Percentiles rank a stretch among this genome's conserved stretches.
These are phyloP conservation scores for Pelobates fuscus DNA, from an alignment of 2,113 vertebrate genomes.

Conservation along the genomic window DNA sequence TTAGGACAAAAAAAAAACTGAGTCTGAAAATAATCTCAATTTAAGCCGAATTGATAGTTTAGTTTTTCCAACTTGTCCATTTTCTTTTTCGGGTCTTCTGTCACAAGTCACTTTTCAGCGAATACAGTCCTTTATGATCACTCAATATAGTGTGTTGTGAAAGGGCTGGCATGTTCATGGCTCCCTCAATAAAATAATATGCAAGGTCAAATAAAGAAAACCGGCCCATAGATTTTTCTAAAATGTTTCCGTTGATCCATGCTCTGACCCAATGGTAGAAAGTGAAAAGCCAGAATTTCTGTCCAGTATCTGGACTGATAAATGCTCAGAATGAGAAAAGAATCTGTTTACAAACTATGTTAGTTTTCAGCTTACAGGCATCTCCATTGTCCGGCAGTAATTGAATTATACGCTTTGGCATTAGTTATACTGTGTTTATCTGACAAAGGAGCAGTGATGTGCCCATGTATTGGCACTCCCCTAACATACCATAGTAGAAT, in stretches of 20 bases:
- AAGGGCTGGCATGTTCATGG: too few species aligned
- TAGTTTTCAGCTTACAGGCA: not conserved
- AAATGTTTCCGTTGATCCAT: too few species aligned
- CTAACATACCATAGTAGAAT: not conserved
- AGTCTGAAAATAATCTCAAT: too few species aligned
- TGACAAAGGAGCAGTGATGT: not conserved
- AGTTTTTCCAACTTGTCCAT: too few species aligned
- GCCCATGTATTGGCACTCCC: not conserved
- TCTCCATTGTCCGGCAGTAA: not conserved
- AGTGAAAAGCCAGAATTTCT: not conserved
- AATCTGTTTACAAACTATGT: not conserved
- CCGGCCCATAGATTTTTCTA: not conserved
- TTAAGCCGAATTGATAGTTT: too few species aligned
- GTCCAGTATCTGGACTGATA: not conserved
- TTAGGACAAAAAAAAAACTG: too few species aligned
- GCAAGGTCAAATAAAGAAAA: not conserved
- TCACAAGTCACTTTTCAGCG: too few species aligned
- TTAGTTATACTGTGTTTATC: slow-evolving; percentile 1
- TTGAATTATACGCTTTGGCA: slow-evolving; percentile 3
- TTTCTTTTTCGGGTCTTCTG: too few species aligned
- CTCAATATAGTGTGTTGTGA: too few species aligned
- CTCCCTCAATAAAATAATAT: too few species aligned
- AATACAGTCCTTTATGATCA: too few species aligned
- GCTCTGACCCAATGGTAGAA: not conserved
- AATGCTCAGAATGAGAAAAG: not conserved